Percentiles rank a stretch among this genome's conserved stretches.
Conservation (phyloP, 1,140 invertebrate genomes). For the Drosophila lacertosa region DNA sequence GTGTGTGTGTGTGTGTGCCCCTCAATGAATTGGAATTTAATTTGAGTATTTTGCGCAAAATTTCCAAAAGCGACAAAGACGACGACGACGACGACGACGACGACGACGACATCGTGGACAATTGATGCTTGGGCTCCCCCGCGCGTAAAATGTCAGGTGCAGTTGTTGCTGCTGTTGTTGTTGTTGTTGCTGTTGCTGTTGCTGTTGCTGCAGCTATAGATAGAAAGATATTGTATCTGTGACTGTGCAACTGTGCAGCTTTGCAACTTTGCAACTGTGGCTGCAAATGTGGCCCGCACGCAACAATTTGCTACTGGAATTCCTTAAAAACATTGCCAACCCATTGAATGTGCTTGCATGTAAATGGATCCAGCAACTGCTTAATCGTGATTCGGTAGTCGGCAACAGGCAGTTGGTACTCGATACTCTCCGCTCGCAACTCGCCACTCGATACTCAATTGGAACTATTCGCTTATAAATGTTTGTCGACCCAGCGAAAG, state of each 20-base stretch:
- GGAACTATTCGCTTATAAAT: neutral
- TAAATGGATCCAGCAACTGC: constrained; percentile 69
- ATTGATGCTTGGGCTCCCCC: constrained; percentile 74
- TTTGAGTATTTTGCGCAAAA: constrained; percentile 82
- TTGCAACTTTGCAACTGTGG: constrained; percentile 35
- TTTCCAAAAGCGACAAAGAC: constrained; percentile 72
- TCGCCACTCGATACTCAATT: neutral
- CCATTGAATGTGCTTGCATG: constrained; percentile 59
- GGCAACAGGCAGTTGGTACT: neutral
- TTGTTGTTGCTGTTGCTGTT: constrained; percentile 22
- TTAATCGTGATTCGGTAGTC: constrained; percentile 73
- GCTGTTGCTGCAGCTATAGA: constrained; percentile 33
- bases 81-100: constrained; percentile 32
- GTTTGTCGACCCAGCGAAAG: neutral
- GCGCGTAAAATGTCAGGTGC: constrained; percentile 67
- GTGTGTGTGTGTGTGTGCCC: constrained; percentile 51
- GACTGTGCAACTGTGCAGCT: constrained; percentile 37
- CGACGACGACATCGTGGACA: constrained; percentile 76
- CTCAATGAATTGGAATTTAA: constrained; percentile 84
- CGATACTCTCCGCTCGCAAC: constrained; percentile 1
- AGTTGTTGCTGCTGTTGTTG: constrained; percentile 34
- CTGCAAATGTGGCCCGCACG: constrained; percentile 76
- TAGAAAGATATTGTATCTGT: constrained; percentile 60
- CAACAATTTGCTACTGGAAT: constrained; percentile 83
- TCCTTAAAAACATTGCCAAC: constrained; percentile 44